These are phyloP conservation scores for Anthoscopus minutus DNA, from an alignment of 2,113 vertebrate genomes.

Conservation along the genomic window DNA sequence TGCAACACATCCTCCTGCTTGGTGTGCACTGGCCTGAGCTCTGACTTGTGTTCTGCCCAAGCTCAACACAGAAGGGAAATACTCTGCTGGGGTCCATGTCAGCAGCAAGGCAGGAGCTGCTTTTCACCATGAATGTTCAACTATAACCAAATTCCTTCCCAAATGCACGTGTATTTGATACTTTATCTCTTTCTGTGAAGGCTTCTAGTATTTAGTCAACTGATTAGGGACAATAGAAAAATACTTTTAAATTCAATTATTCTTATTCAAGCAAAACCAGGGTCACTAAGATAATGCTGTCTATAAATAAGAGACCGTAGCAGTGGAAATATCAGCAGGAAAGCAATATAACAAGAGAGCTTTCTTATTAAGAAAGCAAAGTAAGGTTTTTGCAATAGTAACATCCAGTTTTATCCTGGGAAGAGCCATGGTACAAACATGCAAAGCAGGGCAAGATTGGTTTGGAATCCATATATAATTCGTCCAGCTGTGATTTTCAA, in stretches of 20 bases:
- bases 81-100: neutral
- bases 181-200: neutral
- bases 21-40: neutral
- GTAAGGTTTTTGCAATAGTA: neutral
- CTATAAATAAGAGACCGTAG: neutral
- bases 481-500: neutral
- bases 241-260: neutral
- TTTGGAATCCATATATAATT: neutral
- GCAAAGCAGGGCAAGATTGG: neutral
- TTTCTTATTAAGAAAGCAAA: neutral
- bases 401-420: neutral
- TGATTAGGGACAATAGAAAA: neutral
- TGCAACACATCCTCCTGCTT: neutral
- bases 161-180: neutral
- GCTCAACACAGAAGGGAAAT: neutral
- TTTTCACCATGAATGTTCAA: neutral
- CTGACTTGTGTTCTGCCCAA: accelerated
- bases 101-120: neutral
- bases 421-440: neutral
- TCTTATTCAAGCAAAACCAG: neutral
- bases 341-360: neutral
- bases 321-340: neutral
- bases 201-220: neutral
- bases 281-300: neutral
- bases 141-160: neutral